phyloP scores from a whole-genome alignment of 1,140 invertebrate genomes.

The Gryllus bimaculatus region DNA sequence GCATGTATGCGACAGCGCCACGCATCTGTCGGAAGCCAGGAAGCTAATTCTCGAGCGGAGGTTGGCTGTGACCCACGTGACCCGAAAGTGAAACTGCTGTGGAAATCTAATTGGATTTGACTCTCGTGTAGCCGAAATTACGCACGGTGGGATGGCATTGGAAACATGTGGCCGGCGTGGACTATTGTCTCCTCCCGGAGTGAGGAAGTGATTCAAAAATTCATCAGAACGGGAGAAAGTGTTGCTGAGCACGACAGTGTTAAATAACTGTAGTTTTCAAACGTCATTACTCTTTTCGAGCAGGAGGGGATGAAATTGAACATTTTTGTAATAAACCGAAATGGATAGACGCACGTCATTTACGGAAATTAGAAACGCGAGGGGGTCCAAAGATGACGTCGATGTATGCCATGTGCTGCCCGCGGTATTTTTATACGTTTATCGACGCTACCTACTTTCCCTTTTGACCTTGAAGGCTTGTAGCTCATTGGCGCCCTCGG shows the following conservation, averaged over 20 bases:
- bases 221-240: background rate
- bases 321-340: background rate
- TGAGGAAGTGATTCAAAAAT: constrained; percentile 1
- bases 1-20: background rate
- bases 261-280: background rate
- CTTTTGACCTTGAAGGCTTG: background rate
- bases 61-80: background rate
- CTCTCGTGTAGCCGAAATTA: background rate
- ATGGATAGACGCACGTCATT: background rate
- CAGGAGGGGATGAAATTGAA: background rate
- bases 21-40: background rate
- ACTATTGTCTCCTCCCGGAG: background rate
- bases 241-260: background rate
- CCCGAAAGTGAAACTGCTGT: background rate
- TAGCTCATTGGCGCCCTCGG: background rate
- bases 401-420: background rate
- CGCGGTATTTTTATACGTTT: background rate
- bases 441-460: background rate
- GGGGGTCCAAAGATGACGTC: too few relatives aligned
- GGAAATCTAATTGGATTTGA: background rate
- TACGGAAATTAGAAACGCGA: background rate
- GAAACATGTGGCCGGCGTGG: background rate
- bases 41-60: background rate
- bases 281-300: background rate
- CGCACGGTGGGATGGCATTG: background rate